Conservation (phyloP, 2,797 vertebrate species). For the Sphaeramia orbicularis region DNA sequence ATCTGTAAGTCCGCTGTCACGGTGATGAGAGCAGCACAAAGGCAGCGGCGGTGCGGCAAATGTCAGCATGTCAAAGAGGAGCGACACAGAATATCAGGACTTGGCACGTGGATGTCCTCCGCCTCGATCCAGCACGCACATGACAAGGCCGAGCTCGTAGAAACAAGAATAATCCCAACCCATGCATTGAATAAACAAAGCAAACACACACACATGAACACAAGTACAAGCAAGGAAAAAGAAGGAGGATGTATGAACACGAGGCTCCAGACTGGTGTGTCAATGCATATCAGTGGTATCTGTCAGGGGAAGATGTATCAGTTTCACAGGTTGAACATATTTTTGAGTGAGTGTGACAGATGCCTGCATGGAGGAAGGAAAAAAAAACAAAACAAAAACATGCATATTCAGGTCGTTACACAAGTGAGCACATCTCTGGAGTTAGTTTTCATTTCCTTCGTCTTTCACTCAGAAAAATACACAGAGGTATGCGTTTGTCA, state of each 20-base stretch:
- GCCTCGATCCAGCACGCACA: constrained; percentile 31
- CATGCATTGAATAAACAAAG: constrained; percentile 4
- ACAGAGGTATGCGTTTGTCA: constrained; percentile 9
- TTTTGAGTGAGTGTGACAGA: constrained; percentile 23
- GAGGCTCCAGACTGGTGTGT: constrained; percentile 1
- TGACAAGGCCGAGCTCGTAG: constrained; percentile 52
- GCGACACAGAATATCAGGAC: constrained; percentile 56
- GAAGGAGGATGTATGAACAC: constrained; percentile 4
- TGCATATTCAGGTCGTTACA: constrained; percentile 20
- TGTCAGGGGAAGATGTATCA: constrained; percentile 26
- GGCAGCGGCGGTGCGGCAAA: constrained; percentile 62
- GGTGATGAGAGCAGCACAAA: constrained; percentile 69
- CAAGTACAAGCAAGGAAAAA: background rate
- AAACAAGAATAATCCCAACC: constrained; percentile 49
- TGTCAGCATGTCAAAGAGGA: constrained; percentile 73
- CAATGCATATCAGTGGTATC: background rate
- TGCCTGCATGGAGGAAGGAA: background rate
- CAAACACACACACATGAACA: background rate
- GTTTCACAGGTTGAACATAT: constrained; percentile 18
- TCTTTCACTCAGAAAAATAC: constrained; percentile 5
- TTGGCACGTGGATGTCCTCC: constrained; percentile 24
- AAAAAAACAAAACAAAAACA: background rate
- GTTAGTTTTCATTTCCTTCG: constrained; percentile 21
- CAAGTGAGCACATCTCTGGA: constrained; percentile 11
- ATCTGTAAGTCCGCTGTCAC: constrained; percentile 70